Evolutionary conservation across 2,797 vertebrate species (phyloP), one percentile per base, ranked within the genome.

Genomic region (Tinamus major): DNA sequence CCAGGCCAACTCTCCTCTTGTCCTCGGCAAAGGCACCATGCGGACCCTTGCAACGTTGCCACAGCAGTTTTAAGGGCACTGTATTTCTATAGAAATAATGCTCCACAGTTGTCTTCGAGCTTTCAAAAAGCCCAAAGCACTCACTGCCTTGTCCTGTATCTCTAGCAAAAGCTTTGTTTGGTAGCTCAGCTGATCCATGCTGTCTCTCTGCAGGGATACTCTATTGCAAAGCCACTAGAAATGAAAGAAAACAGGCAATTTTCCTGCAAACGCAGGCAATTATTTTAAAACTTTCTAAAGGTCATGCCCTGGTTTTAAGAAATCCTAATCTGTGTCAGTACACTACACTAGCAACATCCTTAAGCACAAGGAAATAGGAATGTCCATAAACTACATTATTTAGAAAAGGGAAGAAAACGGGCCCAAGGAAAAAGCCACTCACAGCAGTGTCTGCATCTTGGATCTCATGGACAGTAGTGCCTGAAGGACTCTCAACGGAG

Each of bases 361-460:
- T 29, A 58, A 72, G 18, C 58, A 51, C 16, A 14, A 58, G 39
- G 48, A 82, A 85, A 74, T 78, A 21, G 13, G 79, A 89, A 64
- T 49, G 9, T 65, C 19, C 20, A 37, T 29, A 35, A 71, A 61
- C 1, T 35, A 4, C 3, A 46, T 35, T 8, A 59, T 8, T 44
- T 41, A 44, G 51, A 20, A 59, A 39, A 64, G 27, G 20, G 19
- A 86, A 48, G 1, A 75, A 37, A 75, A 80, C 18, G 70, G 87
- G 69, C 2, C 6, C 53, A 80, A 71, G 31, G 2, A 27, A 53
- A 46, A 62, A 18, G 2, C 14, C 64, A 95, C 98, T 98, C 94
- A 99, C 98, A 51, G 87, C 96, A 79, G 97, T 97, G 70, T 98
- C 97, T 24, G 58, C 26, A 24, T 96, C 80, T 13, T 97, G 91